Evolutionary conservation across 1,140 invertebrate genomes (phyloP), one percentile per base, ranked within the genome.

Genomic region (Heliconius hewitsoni): DNA sequence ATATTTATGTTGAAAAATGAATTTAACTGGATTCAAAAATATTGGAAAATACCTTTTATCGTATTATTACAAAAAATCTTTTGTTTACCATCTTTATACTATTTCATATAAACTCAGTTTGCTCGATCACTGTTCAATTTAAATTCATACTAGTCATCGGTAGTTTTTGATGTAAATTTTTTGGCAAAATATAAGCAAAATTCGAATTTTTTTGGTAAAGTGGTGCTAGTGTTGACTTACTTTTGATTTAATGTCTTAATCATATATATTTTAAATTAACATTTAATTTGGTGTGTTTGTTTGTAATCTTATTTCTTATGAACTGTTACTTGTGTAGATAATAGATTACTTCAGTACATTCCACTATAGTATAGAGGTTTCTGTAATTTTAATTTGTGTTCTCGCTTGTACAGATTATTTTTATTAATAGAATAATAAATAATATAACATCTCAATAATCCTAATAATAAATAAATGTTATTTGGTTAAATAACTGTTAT

Each of bases 221-320:
- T 91, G 91, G 91, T 93, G 90, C 90, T 93, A 91, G 87, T 85
- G 78, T 88, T 85, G 82, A 85, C 81, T 82, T 88, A 85, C 80
- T 85, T 81, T 52, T 73, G 76, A 70, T 71, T 13, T 77, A 74
- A 71, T 73, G 50, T 78, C 76, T 46, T 71, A 71, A 66, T 78
- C 71, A 71, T 30, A 74, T 73, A 19, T 34, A 78, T 71, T 50
- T 75, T 71, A 74, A 70, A 27, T 9, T 84, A 82, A 66, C 74
- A 76, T 78, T 70, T 74, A 74, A 81, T 77, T 83, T 73, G 70
- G 84, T 86, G 85, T 81, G 83, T 79, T 84, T 85, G 82, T 82
- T 82, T 84, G 77, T 78, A 80, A 74, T 82, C 81, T 86, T 81
- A 82, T 73, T 78, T 76, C 60, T 76, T 52, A 50, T 71, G 30